Base-by-base conservation (phyloP, 2,113 vertebrate species). In the Triplophysa tibetana region DNA sequence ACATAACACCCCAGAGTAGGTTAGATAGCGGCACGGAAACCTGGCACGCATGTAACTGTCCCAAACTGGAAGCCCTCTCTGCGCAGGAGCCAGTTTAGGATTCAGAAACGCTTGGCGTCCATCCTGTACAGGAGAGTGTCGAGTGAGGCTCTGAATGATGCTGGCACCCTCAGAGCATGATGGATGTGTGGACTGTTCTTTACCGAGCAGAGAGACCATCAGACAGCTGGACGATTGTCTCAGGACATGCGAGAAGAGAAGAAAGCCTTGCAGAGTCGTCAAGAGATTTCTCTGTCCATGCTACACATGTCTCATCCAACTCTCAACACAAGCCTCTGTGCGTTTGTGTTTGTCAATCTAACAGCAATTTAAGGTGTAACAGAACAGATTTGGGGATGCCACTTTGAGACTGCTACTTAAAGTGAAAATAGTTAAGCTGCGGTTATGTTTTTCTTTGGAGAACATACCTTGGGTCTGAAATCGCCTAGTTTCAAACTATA, bases 221-320 rank as follows among this genome's bases (percentile, higher is more conserved):
- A 91, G 88, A 92, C 90, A 92, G 91, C 90, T 91, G 90, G 87
- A 87, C 84, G 86, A 90, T 91, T 90, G 90, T 92, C 88, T 88
- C 82, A 91, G 87, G 89, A 90, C 74, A 62, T 64, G 58, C 12
- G 41, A 82, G 70, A 70, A 73, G 58, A 80, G 61, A 81, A 87
- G 85, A 87, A 70, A 87, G 58, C 58, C 81, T 89, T 89, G 89
- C 89, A 89, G 77, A 85, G 81, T 85, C 85, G 86, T 89, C 86
- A 89, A 84, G 89, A 88, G 90, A 88, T 91, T 88, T 88, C 91
- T 90, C 90, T 88, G 89, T 87, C 88, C 88, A 87, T 87, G 88
- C 89, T 90, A 88, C 88, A 89, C 86, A 86, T 88, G 89, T 89
- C 88, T 87, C 85, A 83, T 89, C 86, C 89, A 86, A 89, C 90